Evolutionary conservation across 2,888 invertebrate genomes (phyloP), one percentile per base, ranked within the genome.

Genomic region (Parnassius smintheus): DNA sequence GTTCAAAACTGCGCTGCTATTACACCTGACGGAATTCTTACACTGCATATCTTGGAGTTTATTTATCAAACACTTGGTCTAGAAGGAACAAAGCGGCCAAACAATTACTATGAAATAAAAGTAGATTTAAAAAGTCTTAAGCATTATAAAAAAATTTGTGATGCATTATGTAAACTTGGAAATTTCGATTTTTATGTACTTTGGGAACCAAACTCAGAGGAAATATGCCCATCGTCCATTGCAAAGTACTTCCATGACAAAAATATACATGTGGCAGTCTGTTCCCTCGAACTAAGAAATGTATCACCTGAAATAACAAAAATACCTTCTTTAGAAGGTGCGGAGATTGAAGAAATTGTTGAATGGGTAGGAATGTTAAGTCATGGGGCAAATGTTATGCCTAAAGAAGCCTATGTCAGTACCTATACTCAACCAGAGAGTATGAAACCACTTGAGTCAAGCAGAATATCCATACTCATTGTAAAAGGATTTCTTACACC

Each of bases 291-390:
- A 50, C 70, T 73, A 9, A 75, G 70, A 35, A 77, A 66, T 59
- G 1, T 84, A 2, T 72, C 74, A 25, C 85, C 88, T n/a, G 62
- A 72, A 41, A 70, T 90, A 11, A 70, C 65, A 11, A 75, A 81
- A 73, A 76, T 89, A 56, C 91, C 91, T 1, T 75, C 80, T 53
- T 60, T 86, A 54, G 72, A 76, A 64, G 85, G 85, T 68, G 77
- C 76, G 4, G 82, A 87, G 18, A 64, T 75, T 48, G 85, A 85
- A 1, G 89, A 89, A 66, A 75, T 91, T 67, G 81, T 80, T 0
- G 91, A 91, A 74, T 91, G 91, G 91, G 73, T 86, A 49, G 91
- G 91, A 0, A 78, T 91, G 77, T 62, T 91, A 12, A 83, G 83
- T 11, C 75, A 77, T 25, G 71, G 75, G 41, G 84, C 72, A 12